Evolutionary conservation across 2,888 invertebrate genomes (phyloP), one percentile per base, ranked within the genome.

Genomic region (Drosophila borealis): DNA sequence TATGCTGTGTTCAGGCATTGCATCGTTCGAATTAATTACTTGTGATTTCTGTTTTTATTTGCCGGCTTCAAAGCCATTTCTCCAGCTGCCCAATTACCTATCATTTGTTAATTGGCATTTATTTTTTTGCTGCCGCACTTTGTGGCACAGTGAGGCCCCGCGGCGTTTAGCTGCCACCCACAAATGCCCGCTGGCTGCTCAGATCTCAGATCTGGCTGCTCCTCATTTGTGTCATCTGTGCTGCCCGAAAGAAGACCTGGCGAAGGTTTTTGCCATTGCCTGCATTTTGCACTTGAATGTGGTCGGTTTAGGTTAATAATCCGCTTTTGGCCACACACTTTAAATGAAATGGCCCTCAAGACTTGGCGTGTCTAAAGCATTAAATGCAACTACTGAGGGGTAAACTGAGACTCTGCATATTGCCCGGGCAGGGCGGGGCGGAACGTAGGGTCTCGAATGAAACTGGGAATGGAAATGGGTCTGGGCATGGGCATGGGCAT

Each of bases 301-400:
- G 19, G 46, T 9, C 10, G 21, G 60, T 68, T 66, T 72, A 70
- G 84, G 78, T 64, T 83, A 86, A 83, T 87, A 81, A 87, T 81
- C 81, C 59, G 85, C 85, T 87, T 87, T 87, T 50, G 74, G 71
- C 50, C 67, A 56, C 68, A 65, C 68, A 67, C 57, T 72, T 67
- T 49, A 44, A 75, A 63, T 69, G 72, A 57, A 56, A 53, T 57
- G 64, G 19, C 34, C 37, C 42, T 41, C 10, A 36, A 49, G 39
- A 9, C 36, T 17, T 41, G 33, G 69, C 33, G 14, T 39, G 36
- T 41, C 19, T 11, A 19, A 41, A 56, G 56, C 56, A 42, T 44
- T 74, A 49, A 50, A 17, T 14, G 17, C 33, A 33, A 29, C 46
- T 33, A 37, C 17, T 54, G 36, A 9, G 29, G 13, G 11, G 37